Percentiles rank a stretch among this genome's conserved stretches.
phyloP scores from a whole-genome alignment of 2,888 invertebrate species.

The Spodoptera littoralis region DNA sequence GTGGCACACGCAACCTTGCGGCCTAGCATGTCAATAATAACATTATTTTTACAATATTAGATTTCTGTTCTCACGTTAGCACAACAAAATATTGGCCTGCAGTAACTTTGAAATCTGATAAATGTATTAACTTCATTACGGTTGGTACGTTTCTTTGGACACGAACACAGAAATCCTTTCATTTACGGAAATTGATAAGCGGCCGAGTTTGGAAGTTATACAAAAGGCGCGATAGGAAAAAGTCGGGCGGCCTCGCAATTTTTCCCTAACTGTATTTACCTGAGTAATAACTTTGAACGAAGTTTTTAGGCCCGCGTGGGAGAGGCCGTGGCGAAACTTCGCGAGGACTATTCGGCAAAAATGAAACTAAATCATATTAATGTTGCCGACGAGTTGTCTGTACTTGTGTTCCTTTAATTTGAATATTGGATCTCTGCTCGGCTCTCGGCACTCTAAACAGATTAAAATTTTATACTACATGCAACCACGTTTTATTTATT shows the following conservation, averaged over 20 bases:
- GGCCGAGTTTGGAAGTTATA: conserved; percentile 68
- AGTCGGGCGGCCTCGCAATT: conserved; percentile 63
- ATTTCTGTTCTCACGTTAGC: conserved; percentile 72
- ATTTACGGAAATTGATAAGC: conserved; percentile 77
- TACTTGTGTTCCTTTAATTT: conserved; percentile 71
- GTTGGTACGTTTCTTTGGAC: conserved; percentile 61
- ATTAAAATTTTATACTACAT: conserved; percentile 66
- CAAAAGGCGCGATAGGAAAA: conserved; percentile 60
- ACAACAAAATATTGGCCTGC: conserved; percentile 49
- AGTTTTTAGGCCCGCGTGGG: conserved; percentile 66
- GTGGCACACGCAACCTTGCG: conserved; percentile 70
- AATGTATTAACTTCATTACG: conserved; percentile 64
- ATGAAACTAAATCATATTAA: conserved; percentile 76
- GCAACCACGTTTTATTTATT: conserved; percentile 64
- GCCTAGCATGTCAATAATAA: conserved; percentile 68
- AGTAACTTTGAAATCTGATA: conserved; percentile 61
- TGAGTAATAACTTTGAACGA: conserved; percentile 74
- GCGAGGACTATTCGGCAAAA: conserved; percentile 69
- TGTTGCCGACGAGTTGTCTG: conserved; percentile 62
- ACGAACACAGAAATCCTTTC: conserved; percentile 70
- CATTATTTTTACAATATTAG: conserved; percentile 61
- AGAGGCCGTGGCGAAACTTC: conserved; percentile 62
- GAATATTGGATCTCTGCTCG: conserved; percentile 66
- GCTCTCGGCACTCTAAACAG: conserved; percentile 57
- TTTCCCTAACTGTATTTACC: conserved; percentile 77